phyloP scores from a whole-genome alignment of 2,888 invertebrate genomes.

The Achlya flavicornis region DNA sequence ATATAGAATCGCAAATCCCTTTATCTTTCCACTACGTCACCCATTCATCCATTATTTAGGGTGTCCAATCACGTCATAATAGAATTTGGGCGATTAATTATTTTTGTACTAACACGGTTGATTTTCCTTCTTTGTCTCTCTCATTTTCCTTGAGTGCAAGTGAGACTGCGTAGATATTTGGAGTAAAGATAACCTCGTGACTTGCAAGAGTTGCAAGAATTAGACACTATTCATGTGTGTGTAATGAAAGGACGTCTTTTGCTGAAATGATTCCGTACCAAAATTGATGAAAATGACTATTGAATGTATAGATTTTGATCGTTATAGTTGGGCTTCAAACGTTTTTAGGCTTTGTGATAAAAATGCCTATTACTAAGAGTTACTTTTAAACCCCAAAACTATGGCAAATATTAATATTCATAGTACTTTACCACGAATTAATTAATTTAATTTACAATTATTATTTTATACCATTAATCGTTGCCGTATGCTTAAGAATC shows the following conservation, averaged over 20 bases:
- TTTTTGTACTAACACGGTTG: constrained; percentile 39
- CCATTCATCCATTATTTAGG: constrained; percentile 47
- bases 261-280: neutral
- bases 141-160: neutral
- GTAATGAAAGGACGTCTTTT: neutral
- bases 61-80: constrained; percentile 52
- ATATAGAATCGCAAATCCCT: constrained; percentile 25
- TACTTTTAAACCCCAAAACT: too few relatives aligned
- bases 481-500: too few relatives aligned
- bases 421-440: too few relatives aligned
- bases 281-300: neutral
- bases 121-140: constrained; percentile 1
- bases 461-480: too few relatives aligned
- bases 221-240: constrained; percentile 10
- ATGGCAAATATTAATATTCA: too few relatives aligned
- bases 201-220: constrained; percentile 22
- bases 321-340: constrained; percentile 27
- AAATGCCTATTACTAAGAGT: constrained; percentile 12
- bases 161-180: neutral
- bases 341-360: constrained; percentile 21
- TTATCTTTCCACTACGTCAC: constrained; percentile 60
- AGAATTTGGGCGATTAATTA: constrained; percentile 60
- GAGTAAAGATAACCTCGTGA: constrained; percentile 22
- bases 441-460: too few relatives aligned
- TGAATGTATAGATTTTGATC: constrained; percentile 15